Conservation (phyloP, 2,113 vertebrate genomes). For the Hylia prasina region DNA sequence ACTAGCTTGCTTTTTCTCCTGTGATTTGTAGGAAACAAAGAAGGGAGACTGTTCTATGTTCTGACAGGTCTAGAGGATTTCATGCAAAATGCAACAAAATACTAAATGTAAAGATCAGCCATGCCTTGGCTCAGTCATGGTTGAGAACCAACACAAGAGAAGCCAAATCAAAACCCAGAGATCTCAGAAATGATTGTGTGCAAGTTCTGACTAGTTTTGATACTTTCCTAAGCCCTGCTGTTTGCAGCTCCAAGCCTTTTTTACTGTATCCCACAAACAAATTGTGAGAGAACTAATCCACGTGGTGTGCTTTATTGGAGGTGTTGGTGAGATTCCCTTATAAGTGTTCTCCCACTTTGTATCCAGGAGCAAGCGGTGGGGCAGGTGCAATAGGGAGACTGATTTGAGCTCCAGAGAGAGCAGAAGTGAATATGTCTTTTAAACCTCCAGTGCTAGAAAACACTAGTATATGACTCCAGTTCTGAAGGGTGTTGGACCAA, state of each 20-base stretch:
- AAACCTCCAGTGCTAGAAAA: background rate
- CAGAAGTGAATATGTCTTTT: background rate
- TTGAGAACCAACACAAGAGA: background rate
- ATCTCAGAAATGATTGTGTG: fast-evolving
- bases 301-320: background rate
- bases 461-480: background rate
- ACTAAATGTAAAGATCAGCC: background rate
- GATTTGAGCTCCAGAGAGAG: background rate
- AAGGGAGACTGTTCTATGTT: background rate
- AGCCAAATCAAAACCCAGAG: background rate
- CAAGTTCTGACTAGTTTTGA: background rate
- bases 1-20: background rate
- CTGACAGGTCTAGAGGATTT: background rate
- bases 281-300: background rate
- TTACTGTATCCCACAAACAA: background rate
- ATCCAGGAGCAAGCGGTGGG: background rate
- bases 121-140: background rate
- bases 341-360: background rate
- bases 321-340: background rate
- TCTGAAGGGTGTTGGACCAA: background rate
- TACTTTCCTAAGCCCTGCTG: background rate
- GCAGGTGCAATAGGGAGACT: background rate
- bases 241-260: background rate
- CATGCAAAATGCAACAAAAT: background rate
- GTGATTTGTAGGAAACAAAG: background rate